Percentiles rank a stretch among this genome's conserved stretches.
These are phyloP conservation scores for Nansenia antarctica DNA, from an alignment of 2,113 vertebrate genomes.

Conservation along the genomic window DNA sequence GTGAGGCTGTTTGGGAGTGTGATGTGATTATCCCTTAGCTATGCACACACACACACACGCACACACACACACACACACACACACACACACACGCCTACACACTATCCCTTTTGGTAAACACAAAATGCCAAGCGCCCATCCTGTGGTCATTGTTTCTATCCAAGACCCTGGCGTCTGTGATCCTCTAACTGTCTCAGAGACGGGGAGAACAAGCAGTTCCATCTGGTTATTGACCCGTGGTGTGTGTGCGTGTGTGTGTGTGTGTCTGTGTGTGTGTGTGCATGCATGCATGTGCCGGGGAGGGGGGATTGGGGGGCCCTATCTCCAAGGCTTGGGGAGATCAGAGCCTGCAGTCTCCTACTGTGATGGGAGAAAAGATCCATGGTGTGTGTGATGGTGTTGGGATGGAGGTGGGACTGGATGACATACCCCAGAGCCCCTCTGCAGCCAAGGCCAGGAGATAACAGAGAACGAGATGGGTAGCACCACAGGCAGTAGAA, in stretches of 20 bases:
- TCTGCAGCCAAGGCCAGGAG: constrained; percentile 68
- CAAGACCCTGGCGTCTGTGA: constrained; percentile 47
- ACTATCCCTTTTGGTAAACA: constrained; percentile 27
- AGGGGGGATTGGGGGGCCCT: not conserved
- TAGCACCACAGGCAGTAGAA: constrained; percentile 62
- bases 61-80: too few species aligned
- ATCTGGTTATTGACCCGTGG: constrained; percentile 72
- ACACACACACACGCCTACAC: too few species aligned
- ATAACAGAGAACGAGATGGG: constrained; percentile 70
- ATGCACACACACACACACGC: not conserved
- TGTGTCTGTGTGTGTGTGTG: not conserved
- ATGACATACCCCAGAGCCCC: constrained; percentile 73
- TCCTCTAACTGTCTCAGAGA: constrained; percentile 42
- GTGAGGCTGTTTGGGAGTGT: constrained; percentile 61
- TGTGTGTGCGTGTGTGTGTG: constrained; percentile 35
- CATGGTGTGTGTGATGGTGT: constrained; percentile 19
- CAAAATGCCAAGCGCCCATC: constrained; percentile 39
- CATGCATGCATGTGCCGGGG: constrained; percentile 10
- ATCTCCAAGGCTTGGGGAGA: not conserved
- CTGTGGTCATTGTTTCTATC: constrained; percentile 62
- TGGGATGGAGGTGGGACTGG: constrained; percentile 26
- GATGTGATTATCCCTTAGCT: constrained; percentile 57
- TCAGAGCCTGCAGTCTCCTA: not conserved
- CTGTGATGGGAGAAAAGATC: not conserved
- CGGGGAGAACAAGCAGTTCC: constrained; percentile 69